Evolutionary conservation across 1,140 invertebrate genomes (phyloP).

Genomic region (Anastrepha ludens): DNA sequence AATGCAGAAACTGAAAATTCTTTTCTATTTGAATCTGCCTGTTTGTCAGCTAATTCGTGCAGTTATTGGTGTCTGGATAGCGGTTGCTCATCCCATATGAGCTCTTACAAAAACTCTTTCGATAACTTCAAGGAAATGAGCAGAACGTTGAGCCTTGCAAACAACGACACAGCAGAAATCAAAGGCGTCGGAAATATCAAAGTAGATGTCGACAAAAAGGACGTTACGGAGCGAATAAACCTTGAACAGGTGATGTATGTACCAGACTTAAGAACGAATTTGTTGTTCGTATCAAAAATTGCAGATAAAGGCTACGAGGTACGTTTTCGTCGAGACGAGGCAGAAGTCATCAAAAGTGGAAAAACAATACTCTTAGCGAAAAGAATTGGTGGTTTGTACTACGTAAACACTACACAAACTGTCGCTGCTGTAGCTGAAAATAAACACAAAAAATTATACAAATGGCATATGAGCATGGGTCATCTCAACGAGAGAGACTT

Average conservation of each 20-base stretch:
- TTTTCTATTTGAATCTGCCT: not conserved
- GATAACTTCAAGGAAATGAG: slow-evolving; percentile 11
- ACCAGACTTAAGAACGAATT: slow-evolving; percentile 15
- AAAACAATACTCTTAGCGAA: no score
- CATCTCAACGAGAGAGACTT: slow-evolving; percentile 51
- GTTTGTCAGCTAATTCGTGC: no score
- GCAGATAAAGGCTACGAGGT: slow-evolving; percentile 32
- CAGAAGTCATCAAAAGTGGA: no score
- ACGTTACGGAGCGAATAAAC: not conserved
- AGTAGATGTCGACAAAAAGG: no score
- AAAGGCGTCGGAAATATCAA: not conserved
- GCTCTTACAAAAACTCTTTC: not conserved
- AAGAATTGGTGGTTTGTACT: slow-evolving; percentile 45
- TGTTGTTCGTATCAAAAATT: slow-evolving; percentile 29
- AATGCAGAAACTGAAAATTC: not conserved
- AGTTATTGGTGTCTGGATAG: slow-evolving; percentile 14
- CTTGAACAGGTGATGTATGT: slow-evolving; percentile 13
- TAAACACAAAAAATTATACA: not conserved
- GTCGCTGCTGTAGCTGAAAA: not conserved
- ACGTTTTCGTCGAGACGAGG: not conserved
- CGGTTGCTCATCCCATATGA: slow-evolving; percentile 2
- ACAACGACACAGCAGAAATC: slow-evolving; percentile 29
- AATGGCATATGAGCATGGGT: slow-evolving; percentile 53
- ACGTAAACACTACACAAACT: not conserved
- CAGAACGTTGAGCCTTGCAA: not conserved